Base-by-base conservation (phyloP, 1,140 invertebrate genomes). In the Melanaphis sacchari region DNA sequence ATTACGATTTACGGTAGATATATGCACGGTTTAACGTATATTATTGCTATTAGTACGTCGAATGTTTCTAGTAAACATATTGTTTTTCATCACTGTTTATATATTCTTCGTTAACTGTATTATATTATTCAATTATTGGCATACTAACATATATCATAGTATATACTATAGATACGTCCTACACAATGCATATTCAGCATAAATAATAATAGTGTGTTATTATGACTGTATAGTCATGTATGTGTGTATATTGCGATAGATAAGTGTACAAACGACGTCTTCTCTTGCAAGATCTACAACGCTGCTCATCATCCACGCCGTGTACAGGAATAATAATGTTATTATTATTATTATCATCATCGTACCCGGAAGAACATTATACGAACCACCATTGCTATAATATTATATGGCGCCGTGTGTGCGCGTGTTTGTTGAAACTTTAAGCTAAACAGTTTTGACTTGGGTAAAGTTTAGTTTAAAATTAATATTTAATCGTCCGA, bases 401-500 rank as follows among this genome's bases (percentile, higher is more conserved):
- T 66, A 59, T 66, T 66, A 18, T 66, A 66, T n/a, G 18, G 11
- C 31, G 6, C 11, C 40, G 38, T 85, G 38, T 40, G 40, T 21
- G 43, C 18, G 85, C 26, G 40, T 26, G 40, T 85, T 43, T n/a
- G 90, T 76, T 4, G 52, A 91, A 91, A 91, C 54, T 91, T 91
- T 43, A 91, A 76, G 31, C 52, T 40, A 66, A 91, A 91, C 90
- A 90, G 54, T 40, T 26, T 54, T n/a, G 89, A 90, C 66, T 81
- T 18, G 41, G 66, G 26, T 36, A 38, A 52, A 93, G 91, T 93
- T 85, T 52, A 54, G 91, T 93, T 93, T 84, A 82, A 93, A 85
- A 93, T 93, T 93, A 93, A 93, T 93, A 93, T 85, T 93, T 93
- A 93, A 93, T 93, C 91, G 91, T 85, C 52, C 76, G 76, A 54